phyloP scores from a whole-genome alignment of 1,140 invertebrate species.

The Drosophila equinoxialis region DNA sequence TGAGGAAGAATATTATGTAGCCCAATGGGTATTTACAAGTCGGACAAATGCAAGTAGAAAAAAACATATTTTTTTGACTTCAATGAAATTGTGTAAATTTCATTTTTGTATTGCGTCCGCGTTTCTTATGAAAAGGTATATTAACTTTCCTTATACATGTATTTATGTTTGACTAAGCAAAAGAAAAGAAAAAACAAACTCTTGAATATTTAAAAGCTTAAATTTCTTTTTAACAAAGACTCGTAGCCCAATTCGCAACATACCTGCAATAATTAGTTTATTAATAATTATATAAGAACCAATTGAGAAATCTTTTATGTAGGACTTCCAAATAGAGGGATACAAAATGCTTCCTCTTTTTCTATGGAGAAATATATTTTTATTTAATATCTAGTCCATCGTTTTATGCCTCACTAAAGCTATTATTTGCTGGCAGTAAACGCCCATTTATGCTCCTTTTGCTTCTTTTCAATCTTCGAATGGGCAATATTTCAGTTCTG shows the following conservation, averaged over 20 bases:
- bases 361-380: no score
- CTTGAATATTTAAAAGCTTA: no score
- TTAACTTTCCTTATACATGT: constrained; percentile 67
- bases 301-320: no score
- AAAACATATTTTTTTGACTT: neutral
- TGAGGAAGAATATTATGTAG: neutral
- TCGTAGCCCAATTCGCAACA: no score
- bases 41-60: neutral
- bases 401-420: constrained; percentile 41
- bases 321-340: no score
- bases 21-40: neutral
- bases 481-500: constrained; percentile 60
- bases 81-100: constrained; percentile 30
- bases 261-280: no score
- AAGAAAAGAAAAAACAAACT: no score
- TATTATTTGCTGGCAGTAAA: neutral
- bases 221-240: no score
- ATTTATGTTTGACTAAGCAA: constrained; percentile 48
- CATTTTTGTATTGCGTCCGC: constrained; percentile 31
- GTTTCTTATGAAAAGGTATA: constrained; percentile 41
- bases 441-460: neutral
- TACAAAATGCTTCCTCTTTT: no score
- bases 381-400: no score
- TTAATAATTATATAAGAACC: no score
- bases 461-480: neutral